A percentile compares a stretch with the other conserved stretches of the same genome.
Evolutionary conservation across 2,888 invertebrate genomes (phyloP).

Genomic region (Clivina fossor): DNA sequence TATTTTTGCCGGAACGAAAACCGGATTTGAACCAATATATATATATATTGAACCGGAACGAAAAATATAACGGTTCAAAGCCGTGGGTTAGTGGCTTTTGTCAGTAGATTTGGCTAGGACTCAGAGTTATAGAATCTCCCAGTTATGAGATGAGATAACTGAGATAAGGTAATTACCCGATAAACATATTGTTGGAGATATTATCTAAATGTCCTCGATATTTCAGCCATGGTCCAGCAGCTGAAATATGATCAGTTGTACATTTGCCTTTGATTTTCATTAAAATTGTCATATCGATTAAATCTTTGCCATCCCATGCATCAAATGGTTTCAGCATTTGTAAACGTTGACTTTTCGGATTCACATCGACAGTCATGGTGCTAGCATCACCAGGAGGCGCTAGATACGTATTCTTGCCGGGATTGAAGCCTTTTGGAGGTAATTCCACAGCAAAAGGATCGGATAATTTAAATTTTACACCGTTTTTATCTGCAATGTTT

Average conservation of each 20-base stretch:
- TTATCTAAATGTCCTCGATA: conserved; percentile 99
- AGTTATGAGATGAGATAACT: too few species aligned
- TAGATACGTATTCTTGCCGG: conserved; percentile 94
- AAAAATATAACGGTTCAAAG: too few species aligned
- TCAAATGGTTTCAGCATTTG: conserved; percentile 92
- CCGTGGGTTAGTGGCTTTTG: too few species aligned
- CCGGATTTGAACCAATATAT: too few species aligned
- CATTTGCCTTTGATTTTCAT: conserved; percentile 99
- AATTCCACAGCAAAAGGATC: conserved; percentile 89
- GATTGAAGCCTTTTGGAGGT: conserved; percentile 92
- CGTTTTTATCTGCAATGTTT: conserved; percentile 59
- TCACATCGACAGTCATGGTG: conserved; percentile 72
- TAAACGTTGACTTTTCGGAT: conserved; percentile 84
- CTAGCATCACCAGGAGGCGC: conserved; percentile 79
- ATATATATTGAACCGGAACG: too few species aligned
- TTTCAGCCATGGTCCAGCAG: conserved; percentile 99
- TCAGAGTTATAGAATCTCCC: too few species aligned
- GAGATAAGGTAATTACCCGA: conserved; percentile 88
- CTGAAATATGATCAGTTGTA: conserved; percentile 99
- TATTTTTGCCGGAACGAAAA: too few species aligned
- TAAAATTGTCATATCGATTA: conserved; percentile 83
- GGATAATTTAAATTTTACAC: conserved; percentile 87
- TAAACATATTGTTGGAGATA: conserved; percentile 99
- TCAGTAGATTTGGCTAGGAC: too few species aligned
- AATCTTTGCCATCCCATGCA: conserved; percentile 95